Conservation (phyloP, 2,797 vertebrate genomes). For the Balearica regulorum region DNA sequence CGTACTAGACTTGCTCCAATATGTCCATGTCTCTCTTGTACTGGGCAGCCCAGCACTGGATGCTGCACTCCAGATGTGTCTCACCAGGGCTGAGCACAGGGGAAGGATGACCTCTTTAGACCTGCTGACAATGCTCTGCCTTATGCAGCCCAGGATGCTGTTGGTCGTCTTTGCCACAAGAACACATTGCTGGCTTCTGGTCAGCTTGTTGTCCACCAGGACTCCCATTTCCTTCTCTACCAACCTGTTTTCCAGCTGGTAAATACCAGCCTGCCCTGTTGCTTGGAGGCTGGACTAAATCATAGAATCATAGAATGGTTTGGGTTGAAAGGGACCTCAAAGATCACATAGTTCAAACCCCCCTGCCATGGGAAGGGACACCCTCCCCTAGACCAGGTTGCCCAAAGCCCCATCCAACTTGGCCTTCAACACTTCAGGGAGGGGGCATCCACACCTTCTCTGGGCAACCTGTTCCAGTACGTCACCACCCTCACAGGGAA, state of each 20-base stretch:
- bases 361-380: too few species aligned
- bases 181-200: neutral
- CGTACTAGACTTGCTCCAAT: fast-evolving
- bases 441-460: too few species aligned
- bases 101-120: neutral
- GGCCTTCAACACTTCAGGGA: too few species aligned
- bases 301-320: too few species aligned
- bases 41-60: neutral
- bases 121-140: neutral
- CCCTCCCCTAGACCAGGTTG: too few species aligned
- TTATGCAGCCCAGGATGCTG: neutral
- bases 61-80: neutral
- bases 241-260: neutral
- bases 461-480: too few species aligned
- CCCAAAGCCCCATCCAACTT: too few species aligned
- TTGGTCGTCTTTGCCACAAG: fast-evolving
- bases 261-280: neutral
- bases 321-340: too few species aligned
- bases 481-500: too few species aligned
- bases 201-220: neutral
- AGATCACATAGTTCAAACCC: too few species aligned
- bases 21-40: neutral
- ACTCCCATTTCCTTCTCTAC: neutral
- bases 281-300: neutral
- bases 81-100: neutral